phyloP scores from a whole-genome alignment of 2,113 vertebrate genomes.

The Ahaetulla prasina region DNA sequence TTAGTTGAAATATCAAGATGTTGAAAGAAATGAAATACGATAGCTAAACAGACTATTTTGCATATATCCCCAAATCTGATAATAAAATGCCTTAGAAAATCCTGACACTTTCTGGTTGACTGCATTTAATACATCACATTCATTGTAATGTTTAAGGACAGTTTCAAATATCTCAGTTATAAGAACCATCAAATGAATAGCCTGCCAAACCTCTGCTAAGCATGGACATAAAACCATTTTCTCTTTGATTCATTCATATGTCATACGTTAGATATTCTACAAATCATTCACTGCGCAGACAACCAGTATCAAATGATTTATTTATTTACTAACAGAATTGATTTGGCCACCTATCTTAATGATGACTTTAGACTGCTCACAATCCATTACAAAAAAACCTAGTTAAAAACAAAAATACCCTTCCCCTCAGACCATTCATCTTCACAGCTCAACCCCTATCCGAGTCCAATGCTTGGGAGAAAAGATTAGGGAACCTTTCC shows the following conservation, averaged over 20 bases:
- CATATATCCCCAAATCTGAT: conserved; percentile 27
- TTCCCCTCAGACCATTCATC: neutral
- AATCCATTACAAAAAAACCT: neutral
- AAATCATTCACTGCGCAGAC: conserved; percentile 20
- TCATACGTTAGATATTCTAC: conserved; percentile 21
- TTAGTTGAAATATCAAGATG: neutral
- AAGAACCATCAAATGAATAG: conserved; percentile 46
- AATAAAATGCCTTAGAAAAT: conserved; percentile 29
- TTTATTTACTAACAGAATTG: neutral
- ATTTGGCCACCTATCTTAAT: neutral
- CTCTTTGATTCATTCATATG: conserved; percentile 34
- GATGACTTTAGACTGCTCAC: neutral
- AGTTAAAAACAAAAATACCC: neutral
- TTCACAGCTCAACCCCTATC: neutral
- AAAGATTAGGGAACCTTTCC: neutral
- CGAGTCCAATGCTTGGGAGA: neutral
- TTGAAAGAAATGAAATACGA: neutral
- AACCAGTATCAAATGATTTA: conserved; percentile 44
- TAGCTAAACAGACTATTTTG: conserved; percentile 13
- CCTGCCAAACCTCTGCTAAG: conserved; percentile 7
- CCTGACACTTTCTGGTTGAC: conserved; percentile 4
- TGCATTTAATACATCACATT: conserved; percentile 19
- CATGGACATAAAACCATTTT: conserved; percentile 2
- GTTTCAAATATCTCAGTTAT: conserved; percentile 51
- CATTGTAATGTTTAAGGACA: conserved; percentile 43